Evolutionary conservation across 2,888 invertebrate species (phyloP).

Genomic region (Piscicola geometra): DNA sequence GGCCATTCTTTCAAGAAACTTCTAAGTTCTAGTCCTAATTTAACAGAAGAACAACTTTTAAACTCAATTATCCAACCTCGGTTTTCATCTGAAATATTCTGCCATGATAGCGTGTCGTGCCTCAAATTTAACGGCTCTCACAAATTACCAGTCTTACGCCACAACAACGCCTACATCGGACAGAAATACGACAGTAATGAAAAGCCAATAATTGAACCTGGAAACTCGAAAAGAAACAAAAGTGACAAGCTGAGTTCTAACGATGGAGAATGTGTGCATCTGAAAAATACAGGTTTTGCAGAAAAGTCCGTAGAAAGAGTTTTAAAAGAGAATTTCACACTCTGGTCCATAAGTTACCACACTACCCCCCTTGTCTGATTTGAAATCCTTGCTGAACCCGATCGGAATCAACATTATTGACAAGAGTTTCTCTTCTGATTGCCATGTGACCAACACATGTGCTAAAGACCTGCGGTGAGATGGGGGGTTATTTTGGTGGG

Average conservation of each 20-base stretch:
- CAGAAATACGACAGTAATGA: slow-evolving; percentile 44
- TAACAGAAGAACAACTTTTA: slow-evolving; percentile 35
- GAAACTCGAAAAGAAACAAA: slow-evolving; percentile 24
- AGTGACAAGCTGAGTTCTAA: neutral
- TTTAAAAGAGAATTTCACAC: slow-evolving; percentile 39
- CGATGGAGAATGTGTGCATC: slow-evolving; percentile 40
- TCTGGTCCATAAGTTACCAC: slow-evolving; percentile 46
- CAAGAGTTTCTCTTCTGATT: slow-evolving; percentile 44
- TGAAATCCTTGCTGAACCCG: slow-evolving; percentile 42
- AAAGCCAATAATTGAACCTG: slow-evolving; percentile 33
- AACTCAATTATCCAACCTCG: slow-evolving; percentile 40
- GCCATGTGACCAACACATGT: slow-evolving; percentile 41
- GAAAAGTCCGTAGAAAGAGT: slow-evolving; percentile 40
- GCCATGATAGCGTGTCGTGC: slow-evolving; percentile 45
- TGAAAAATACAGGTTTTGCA: slow-evolving; percentile 43
- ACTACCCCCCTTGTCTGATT: slow-evolving; percentile 44
- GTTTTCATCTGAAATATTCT: slow-evolving; percentile 36
- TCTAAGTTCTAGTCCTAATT: slow-evolving; percentile 35
- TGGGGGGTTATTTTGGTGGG: neutral
- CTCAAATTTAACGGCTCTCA: slow-evolving; percentile 35
- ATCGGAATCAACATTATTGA: slow-evolving; percentile 44
- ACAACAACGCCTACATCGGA: slow-evolving; percentile 42
- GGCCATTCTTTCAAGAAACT: slow-evolving; percentile 22
- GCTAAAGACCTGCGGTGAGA: slow-evolving; percentile 39
- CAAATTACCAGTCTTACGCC: slow-evolving; percentile 42